Evolutionary conservation across 1,140 invertebrate species (phyloP).

Genomic region (Apis cerana): DNA sequence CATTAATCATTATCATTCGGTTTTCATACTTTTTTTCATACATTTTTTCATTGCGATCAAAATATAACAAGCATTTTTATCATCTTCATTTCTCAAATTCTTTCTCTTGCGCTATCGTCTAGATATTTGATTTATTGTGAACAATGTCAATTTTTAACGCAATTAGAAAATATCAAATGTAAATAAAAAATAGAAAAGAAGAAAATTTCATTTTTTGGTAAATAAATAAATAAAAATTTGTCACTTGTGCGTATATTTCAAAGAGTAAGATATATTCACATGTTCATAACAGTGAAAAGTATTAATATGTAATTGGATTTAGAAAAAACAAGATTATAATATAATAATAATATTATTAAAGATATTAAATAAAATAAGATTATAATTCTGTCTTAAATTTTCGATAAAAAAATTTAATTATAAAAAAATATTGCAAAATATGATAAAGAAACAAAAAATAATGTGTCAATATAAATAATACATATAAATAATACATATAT

Average conservation of each 20-base stretch:
- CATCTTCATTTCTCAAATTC: neutral
- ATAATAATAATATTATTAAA: neutral
- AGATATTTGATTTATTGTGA: neutral
- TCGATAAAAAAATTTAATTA: neutral
- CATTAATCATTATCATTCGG: no score
- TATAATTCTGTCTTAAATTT: neutral
- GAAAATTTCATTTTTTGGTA: conserved; percentile 2
- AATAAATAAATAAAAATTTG: neutral
- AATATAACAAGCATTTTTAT: neutral
- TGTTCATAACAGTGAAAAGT: neutral
- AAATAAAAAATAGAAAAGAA: neutral
- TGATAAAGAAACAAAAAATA: neutral
- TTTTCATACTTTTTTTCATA: neutral
- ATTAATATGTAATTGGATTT: neutral
- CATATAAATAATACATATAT: no score
- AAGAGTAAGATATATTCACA: neutral
- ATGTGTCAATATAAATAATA: neutral
- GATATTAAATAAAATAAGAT: no score
- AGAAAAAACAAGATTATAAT: neutral
- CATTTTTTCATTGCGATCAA: neutral
- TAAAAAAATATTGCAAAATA: neutral
- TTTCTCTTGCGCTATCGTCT: conserved; percentile 20
- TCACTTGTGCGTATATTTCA: neutral
- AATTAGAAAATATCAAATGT: no score
- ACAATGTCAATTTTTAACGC: neutral